Evolutionary conservation across 2,113 vertebrate species (phyloP).

Genomic region (Chrysemys picta): DNA sequence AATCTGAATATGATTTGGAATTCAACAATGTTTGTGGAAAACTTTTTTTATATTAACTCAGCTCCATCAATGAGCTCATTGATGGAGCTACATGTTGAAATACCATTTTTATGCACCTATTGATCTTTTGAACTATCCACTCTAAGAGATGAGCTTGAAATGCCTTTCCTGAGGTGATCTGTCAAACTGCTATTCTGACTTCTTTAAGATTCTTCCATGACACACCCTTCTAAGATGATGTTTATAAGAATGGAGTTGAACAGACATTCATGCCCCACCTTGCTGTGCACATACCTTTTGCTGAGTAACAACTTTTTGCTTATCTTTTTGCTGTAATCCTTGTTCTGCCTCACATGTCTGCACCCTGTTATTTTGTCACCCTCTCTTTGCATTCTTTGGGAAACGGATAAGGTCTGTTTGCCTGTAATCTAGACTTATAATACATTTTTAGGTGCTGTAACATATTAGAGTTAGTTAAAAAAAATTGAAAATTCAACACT

Average conservation of each 20-base stretch:
- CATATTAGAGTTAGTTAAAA: background rate
- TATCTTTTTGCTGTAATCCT: background rate
- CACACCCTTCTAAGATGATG: background rate
- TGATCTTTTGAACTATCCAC: background rate
- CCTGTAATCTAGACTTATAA: background rate
- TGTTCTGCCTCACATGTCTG: background rate
- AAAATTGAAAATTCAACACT: background rate
- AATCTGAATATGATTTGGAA: background rate
- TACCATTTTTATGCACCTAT: background rate
- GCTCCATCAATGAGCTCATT: background rate
- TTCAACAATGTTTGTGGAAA: background rate
- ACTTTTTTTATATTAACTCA: background rate
- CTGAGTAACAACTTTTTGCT: rapidly evolving
- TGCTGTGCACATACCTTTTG: background rate
- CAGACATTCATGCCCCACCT: background rate
- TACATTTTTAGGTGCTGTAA: background rate
- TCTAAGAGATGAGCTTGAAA: background rate
- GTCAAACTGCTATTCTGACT: background rate
- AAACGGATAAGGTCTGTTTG: background rate
- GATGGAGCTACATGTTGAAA: background rate
- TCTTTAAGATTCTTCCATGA: background rate
- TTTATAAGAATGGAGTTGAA: background rate
- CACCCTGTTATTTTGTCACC: background rate
- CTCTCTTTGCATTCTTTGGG: background rate
- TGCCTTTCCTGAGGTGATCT: background rate